Conservation (phyloP, 2,888 invertebrate genomes). For the Spilosoma lubricipeda region DNA sequence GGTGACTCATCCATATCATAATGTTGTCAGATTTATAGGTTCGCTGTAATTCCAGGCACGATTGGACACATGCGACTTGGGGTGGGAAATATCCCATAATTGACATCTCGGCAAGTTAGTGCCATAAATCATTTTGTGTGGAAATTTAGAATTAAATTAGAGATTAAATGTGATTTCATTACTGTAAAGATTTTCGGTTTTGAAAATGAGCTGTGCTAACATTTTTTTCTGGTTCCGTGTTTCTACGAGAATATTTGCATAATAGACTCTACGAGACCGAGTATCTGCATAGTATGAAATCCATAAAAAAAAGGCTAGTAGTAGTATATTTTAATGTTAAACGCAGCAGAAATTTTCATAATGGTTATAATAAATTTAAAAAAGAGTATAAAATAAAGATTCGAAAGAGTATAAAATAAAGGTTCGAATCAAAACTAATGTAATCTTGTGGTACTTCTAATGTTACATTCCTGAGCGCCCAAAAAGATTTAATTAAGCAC, state of each 20-base stretch:
- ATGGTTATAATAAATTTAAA: too few relatives aligned
- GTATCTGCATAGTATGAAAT: not conserved
- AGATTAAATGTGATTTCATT: not conserved
- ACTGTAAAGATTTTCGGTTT: not conserved
- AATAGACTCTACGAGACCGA: too few relatives aligned
- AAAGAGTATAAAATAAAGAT: not conserved
- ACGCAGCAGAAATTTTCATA: not conserved
- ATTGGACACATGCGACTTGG: slow-evolving; percentile 52
- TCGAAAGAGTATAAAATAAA: not conserved
- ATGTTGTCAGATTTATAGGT: slow-evolving; percentile 49
- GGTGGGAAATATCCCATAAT: slow-evolving; percentile 42
- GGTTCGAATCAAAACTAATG: not conserved
- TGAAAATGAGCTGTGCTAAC: too few relatives aligned
- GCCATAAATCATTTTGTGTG: slow-evolving; percentile 8
- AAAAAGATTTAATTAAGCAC: slow-evolving; percentile 52
- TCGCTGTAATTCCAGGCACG: slow-evolving; percentile 57
- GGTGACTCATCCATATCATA: slow-evolving; percentile 43
- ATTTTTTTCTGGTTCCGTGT: too few relatives aligned
- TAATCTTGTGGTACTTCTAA: not conserved
- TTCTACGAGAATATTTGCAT: too few relatives aligned
- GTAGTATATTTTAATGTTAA: not conserved
- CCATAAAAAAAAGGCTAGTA: not conserved
- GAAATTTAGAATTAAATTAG: slow-evolving; percentile 4
- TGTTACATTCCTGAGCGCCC: slow-evolving; percentile 2
- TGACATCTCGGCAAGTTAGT: slow-evolving; percentile 11